phyloP scores from a whole-genome alignment of 2,888 invertebrate genomes.

The Ichneumoninae sp. region DNA sequence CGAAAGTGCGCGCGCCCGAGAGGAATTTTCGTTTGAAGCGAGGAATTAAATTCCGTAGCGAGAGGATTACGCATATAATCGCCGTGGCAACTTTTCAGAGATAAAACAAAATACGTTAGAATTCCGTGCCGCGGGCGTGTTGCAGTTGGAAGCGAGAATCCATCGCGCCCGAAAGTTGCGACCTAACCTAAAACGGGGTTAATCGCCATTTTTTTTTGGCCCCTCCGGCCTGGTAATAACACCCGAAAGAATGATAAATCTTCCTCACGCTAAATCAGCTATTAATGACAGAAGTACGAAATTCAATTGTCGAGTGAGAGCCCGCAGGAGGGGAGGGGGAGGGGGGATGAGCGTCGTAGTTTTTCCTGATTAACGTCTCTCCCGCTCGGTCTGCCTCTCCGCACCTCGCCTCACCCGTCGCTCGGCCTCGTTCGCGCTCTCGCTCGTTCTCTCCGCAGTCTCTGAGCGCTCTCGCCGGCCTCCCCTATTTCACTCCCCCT shows the following conservation, averaged over 20 bases:
- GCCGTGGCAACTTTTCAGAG: background rate
- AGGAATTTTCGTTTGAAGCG: background rate
- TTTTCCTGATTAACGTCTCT: conserved; percentile 57
- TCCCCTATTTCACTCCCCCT: conserved; percentile 70
- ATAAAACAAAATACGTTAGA: background rate
- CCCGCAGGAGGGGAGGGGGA: background rate
- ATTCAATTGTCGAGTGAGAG: conserved; percentile 54
- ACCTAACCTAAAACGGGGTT: background rate
- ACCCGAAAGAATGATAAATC: conserved; percentile 12
- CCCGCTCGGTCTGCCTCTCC: conserved; percentile 30
- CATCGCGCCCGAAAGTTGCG: background rate
- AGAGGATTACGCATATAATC: background rate
- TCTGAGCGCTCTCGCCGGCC: conserved; percentile 46
- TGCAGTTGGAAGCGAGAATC: background rate
- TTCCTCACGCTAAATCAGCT: conserved; percentile 13
- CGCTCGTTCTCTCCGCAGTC: conserved; percentile 58
- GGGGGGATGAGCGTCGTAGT: conserved; percentile 49
- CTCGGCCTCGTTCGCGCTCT: conserved; percentile 53
- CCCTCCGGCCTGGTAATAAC: background rate
- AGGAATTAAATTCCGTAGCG: background rate
- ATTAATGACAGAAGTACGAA: conserved; percentile 54
- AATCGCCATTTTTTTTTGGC: conserved; percentile 2
- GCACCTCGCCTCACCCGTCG: conserved; percentile 16
- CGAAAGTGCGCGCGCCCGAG: background rate
- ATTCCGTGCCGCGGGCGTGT: background rate